These are phyloP conservation scores for Cryptotermes secundus DNA, from an alignment of 1,140 invertebrate species.

Conservation along the genomic window DNA sequence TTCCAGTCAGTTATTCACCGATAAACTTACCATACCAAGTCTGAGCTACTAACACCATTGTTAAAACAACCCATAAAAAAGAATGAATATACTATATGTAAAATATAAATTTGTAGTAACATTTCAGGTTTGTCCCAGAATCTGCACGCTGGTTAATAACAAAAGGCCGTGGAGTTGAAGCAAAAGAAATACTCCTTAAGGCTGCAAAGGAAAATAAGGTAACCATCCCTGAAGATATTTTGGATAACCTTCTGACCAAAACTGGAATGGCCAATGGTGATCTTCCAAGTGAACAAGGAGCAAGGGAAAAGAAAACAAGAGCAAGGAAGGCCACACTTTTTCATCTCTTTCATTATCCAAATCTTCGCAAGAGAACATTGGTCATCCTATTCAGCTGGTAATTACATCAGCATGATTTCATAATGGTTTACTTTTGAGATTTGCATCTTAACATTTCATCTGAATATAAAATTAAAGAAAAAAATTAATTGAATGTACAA, in stretches of 20 bases:
- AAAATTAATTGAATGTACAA: too few species aligned
- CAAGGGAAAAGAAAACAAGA: slow-evolving; percentile 29
- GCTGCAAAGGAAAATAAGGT: slow-evolving; percentile 69
- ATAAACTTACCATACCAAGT: too few species aligned
- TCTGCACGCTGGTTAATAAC: slow-evolving; percentile 78
- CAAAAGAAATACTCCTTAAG: slow-evolving; percentile 64
- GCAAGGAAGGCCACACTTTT: slow-evolving; percentile 54
- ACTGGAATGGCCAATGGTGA: slow-evolving; percentile 26
- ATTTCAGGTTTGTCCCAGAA: slow-evolving; percentile 72
- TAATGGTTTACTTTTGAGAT: too few species aligned
- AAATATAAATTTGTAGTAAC: too few species aligned
- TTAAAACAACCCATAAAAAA: too few species aligned
- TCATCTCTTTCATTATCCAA: slow-evolving; percentile 68
- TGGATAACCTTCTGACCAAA: slow-evolving; percentile 53
- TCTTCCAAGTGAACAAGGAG: background rate
- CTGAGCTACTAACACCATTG: too few species aligned
- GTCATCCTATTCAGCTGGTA: slow-evolving; percentile 79
- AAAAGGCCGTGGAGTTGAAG: slow-evolving; percentile 70
- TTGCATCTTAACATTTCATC: too few species aligned
- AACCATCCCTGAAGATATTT: slow-evolving; percentile 54
- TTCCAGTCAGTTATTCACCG: too few species aligned
- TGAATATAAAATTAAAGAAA: too few species aligned
- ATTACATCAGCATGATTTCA: slow-evolving; percentile 37
- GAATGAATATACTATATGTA: too few species aligned
- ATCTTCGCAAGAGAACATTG: slow-evolving; percentile 67